Evolutionary conservation across 2,113 vertebrate species (phyloP).

Genomic region (Lynx canadensis): DNA sequence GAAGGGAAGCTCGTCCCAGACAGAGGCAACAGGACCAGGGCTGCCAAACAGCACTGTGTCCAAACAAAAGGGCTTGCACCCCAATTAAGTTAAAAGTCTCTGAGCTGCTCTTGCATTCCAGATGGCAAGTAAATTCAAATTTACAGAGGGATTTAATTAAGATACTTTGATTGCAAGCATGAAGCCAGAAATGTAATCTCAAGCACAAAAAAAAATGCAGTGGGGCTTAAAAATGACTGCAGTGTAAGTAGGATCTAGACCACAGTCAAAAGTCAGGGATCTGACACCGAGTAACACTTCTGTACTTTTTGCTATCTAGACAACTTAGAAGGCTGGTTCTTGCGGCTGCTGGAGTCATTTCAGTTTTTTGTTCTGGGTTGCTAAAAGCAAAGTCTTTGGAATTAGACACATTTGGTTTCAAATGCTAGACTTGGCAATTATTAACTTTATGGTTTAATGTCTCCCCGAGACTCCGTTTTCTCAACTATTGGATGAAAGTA

Average conservation of each 20-base stretch:
- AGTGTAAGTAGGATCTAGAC: background rate
- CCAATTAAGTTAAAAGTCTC: constrained; percentile 88
- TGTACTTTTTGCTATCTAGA: background rate
- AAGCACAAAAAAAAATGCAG: background rate
- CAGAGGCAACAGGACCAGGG: constrained; percentile 58
- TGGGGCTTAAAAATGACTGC: constrained; percentile 1
- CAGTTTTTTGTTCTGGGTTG: background rate
- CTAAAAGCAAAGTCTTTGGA: background rate
- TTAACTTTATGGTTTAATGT: background rate
- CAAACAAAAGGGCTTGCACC: constrained; percentile 82
- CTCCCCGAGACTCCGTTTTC: background rate
- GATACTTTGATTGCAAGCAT: constrained; percentile 56
- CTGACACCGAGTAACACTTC: background rate
- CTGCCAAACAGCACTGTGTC: constrained; percentile 83
- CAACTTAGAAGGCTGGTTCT: background rate
- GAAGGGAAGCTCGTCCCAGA: constrained; percentile 74
- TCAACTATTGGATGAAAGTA: background rate
- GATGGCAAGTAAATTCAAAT: constrained; percentile 78
- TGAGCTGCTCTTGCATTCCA: constrained; percentile 69
- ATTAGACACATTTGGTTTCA: background rate
- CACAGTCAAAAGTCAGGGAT: background rate
- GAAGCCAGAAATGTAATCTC: constrained; percentile 54
- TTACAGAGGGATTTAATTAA: constrained; percentile 76
- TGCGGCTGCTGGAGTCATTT: background rate
- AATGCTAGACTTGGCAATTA: background rate